These are phyloP conservation scores for Schizaphis graminum DNA, from an alignment of 2,888 invertebrate genomes.

Conservation along the genomic window DNA sequence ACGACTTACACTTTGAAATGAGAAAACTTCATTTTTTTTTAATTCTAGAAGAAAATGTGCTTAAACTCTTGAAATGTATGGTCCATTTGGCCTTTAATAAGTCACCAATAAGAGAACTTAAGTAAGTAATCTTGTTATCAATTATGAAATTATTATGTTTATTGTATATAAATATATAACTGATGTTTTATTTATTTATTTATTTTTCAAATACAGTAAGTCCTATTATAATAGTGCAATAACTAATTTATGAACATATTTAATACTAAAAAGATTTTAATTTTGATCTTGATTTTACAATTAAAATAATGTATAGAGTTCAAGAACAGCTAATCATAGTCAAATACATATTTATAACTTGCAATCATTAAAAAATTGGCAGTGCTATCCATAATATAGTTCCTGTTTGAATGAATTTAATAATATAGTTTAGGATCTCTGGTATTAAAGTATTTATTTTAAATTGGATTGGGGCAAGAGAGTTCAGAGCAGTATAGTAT, in stretches of 20 bases:
- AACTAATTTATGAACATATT: background rate
- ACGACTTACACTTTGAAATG: background rate
- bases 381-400: background rate
- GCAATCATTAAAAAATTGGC: background rate
- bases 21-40: background rate
- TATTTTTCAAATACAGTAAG: background rate
- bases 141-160: background rate
- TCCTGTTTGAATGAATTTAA: background rate
- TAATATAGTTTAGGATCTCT: background rate
- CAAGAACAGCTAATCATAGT: background rate
- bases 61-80: background rate
- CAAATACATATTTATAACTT: background rate
- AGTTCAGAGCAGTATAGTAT: background rate
- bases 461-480: background rate
- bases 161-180: background rate
- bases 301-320: background rate
- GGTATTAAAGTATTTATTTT: slow-evolving; percentile 27
- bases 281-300: background rate
- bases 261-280: background rate
- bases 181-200: background rate
- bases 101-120: too few relatives aligned
- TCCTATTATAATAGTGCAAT: background rate
- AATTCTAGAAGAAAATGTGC: background rate
- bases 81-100: background rate
- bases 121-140: background rate